Evolutionary conservation across 2,888 invertebrate genomes (phyloP).

Genomic region (Meganola albula): DNA sequence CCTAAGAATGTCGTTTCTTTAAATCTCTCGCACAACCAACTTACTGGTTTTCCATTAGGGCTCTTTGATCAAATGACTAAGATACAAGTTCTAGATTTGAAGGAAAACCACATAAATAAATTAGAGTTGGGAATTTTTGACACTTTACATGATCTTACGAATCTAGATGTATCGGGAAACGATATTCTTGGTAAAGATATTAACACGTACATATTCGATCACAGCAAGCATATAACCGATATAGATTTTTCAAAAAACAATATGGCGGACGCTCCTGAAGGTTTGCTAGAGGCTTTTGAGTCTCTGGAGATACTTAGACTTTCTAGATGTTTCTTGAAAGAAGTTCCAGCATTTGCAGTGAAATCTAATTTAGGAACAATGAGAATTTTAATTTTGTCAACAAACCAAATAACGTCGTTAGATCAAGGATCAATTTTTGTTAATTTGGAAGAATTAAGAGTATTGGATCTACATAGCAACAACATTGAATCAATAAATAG

Average conservation of each 20-base stretch:
- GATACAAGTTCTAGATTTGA: slow-evolving; percentile 29
- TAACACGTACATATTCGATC: slow-evolving; percentile 29
- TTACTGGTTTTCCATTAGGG: slow-evolving; percentile 26
- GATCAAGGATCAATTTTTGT: slow-evolving; percentile 27
- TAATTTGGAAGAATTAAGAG: slow-evolving; percentile 42
- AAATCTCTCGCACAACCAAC: slow-evolving; percentile 30
- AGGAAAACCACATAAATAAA: slow-evolving; percentile 28
- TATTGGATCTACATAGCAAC: slow-evolving; percentile 49
- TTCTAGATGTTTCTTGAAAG: slow-evolving; percentile 32
- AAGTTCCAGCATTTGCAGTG: slow-evolving; percentile 47
- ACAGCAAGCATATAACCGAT: slow-evolving; percentile 20
- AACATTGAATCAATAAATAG: slow-evolving; percentile 40
- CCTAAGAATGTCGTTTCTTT: slow-evolving; percentile 24
- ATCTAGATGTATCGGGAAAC: slow-evolving; percentile 43
- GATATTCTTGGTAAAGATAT: slow-evolving; percentile 35
- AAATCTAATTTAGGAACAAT: slow-evolving; percentile 44
- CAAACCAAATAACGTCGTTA: slow-evolving; percentile 46
- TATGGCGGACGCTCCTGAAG: slow-evolving; percentile 26
- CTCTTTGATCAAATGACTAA: slow-evolving; percentile 28
- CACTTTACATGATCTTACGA: slow-evolving; percentile 20
- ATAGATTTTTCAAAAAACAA: slow-evolving; percentile 37
- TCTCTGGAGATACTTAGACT: slow-evolving; percentile 35
- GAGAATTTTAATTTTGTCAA: slow-evolving; percentile 44
- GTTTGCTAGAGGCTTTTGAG: slow-evolving; percentile 33
- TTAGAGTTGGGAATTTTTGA: slow-evolving; percentile 29